Percentiles rank a stretch among this genome's conserved stretches.
These are phyloP conservation scores for Psix sp. DNA, from an alignment of 1,140 invertebrate species.

Conservation along the genomic window DNA sequence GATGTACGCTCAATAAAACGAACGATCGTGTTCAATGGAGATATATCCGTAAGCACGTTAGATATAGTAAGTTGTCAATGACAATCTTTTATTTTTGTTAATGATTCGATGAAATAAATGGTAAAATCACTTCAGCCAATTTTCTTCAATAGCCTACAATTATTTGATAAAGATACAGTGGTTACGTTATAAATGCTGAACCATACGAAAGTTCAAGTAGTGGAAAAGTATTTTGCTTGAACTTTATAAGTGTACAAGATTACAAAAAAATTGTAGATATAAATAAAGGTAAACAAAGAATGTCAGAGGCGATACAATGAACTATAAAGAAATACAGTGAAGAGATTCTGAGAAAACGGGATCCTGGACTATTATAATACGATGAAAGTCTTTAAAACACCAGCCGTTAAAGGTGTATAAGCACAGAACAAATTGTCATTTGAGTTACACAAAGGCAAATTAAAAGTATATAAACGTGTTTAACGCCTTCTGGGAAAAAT, in stretches of 20 bases:
- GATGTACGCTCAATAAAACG: slow-evolving; percentile 66
- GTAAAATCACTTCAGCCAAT: slow-evolving; percentile 8
- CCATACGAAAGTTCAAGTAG: no score
- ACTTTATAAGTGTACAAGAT: no score
- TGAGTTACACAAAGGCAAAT: slow-evolving; percentile 22
- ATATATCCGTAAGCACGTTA: slow-evolving; percentile 22
- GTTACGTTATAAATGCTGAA: slow-evolving; percentile 6
- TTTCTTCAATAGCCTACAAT: neutral
- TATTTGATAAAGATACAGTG: neutral
- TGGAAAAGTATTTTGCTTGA: no score
- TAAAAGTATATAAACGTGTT: slow-evolving; percentile 4
- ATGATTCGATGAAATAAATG: slow-evolving; percentile 24
- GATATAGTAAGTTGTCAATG: slow-evolving; percentile 28
- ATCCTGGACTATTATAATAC: slow-evolving; percentile 21
- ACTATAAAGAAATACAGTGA: no score
- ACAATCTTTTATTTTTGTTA: slow-evolving; percentile 20
- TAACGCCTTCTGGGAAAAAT: slow-evolving; percentile 5
- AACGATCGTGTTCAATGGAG: slow-evolving; percentile 51
- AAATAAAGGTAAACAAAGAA: no score
- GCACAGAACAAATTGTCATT: slow-evolving; percentile 8
- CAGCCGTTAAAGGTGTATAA: slow-evolving; percentile 11
- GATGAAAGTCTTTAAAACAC: slow-evolving; percentile 16
- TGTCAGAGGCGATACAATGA: no score
- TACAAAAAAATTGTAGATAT: no score
- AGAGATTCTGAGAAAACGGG: no score